A percentile compares a stretch with the other conserved stretches of the same genome.
phyloP scores from a whole-genome alignment of 2,797 vertebrate species.

The Leptodactylus fallax region DNA sequence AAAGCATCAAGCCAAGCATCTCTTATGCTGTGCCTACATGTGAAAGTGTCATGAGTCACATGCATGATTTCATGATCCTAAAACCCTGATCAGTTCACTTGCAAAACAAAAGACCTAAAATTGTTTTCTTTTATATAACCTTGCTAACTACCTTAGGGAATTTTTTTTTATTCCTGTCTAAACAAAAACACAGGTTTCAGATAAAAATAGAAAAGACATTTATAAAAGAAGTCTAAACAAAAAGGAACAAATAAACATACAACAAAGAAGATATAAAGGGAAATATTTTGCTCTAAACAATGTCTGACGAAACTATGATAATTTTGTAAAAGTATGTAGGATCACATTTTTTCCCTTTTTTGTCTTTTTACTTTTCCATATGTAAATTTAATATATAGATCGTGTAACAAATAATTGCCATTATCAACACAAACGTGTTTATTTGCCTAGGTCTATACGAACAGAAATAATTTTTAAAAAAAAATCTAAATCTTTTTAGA shows the following conservation, averaged over 20 bases:
- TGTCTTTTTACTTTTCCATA: too few species aligned
- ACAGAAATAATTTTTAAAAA: background rate
- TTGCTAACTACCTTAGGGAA: background rate
- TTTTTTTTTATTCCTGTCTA: background rate
- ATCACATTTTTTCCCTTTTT: too few species aligned
- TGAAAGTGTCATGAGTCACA: slow-evolving; percentile 29
- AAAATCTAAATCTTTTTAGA: background rate
- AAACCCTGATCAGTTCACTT: slow-evolving; percentile 1
- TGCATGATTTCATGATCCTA: slow-evolving; percentile 2
- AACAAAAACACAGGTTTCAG: background rate
- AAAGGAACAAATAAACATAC: background rate
- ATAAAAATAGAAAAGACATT: background rate
- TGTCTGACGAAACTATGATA: background rate
- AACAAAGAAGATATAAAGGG: too few species aligned
- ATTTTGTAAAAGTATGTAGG: too few species aligned
- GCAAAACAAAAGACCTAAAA: background rate
- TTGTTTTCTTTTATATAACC: background rate
- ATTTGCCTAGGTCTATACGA: too few species aligned
- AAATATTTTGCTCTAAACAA: background rate
- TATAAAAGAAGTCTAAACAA: background rate
- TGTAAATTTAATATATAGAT: too few species aligned
- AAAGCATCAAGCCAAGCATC: slow-evolving; percentile 12
- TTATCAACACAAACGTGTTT: too few species aligned
- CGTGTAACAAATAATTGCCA: too few species aligned
- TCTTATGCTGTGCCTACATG: background rate